These are phyloP conservation scores for Pygoscelis adeliae DNA, from an alignment of 2,113 vertebrate genomes.

Conservation along the genomic window DNA sequence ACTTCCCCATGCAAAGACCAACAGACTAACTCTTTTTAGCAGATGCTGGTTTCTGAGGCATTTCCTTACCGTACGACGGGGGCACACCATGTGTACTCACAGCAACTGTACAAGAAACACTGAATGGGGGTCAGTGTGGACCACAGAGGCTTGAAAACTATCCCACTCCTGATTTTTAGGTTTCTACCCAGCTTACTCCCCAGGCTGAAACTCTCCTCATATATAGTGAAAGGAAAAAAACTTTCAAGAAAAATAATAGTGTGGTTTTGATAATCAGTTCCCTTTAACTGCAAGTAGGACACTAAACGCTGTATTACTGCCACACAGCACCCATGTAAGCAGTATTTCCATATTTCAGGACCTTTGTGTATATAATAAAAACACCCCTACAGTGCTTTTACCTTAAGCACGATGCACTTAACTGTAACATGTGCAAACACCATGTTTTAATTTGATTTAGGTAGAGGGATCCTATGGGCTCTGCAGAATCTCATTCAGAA, in stretches of 20 bases:
- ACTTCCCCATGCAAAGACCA: not conserved
- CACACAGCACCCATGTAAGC: not conserved
- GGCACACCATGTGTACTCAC: not conserved
- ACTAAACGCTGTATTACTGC: not conserved
- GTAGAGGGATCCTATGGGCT: not conserved
- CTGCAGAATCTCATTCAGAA: not conserved
- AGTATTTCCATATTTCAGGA: not conserved
- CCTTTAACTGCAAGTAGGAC: not conserved
- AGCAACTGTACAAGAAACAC: not conserved
- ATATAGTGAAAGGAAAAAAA: not conserved
- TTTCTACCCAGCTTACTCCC: not conserved
- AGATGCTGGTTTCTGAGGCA: not conserved
- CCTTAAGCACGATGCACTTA: not conserved
- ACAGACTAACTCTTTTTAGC: not conserved
- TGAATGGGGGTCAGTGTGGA: accelerated
- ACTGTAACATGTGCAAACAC: accelerated
- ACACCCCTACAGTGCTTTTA: not conserved
- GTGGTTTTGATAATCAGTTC: not conserved
- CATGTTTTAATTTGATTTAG: not conserved
- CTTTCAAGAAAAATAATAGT: not conserved
- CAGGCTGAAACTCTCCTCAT: not conserved
- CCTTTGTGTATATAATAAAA: not conserved
- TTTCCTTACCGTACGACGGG: not conserved
- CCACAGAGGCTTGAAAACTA: not conserved
- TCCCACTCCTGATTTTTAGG: not conserved